Percentiles rank a stretch among this genome's conserved stretches.
These are phyloP conservation scores for Montipora foliosa DNA, from an alignment of 64 coral and sea anemone species.

Conservation along the genomic window DNA sequence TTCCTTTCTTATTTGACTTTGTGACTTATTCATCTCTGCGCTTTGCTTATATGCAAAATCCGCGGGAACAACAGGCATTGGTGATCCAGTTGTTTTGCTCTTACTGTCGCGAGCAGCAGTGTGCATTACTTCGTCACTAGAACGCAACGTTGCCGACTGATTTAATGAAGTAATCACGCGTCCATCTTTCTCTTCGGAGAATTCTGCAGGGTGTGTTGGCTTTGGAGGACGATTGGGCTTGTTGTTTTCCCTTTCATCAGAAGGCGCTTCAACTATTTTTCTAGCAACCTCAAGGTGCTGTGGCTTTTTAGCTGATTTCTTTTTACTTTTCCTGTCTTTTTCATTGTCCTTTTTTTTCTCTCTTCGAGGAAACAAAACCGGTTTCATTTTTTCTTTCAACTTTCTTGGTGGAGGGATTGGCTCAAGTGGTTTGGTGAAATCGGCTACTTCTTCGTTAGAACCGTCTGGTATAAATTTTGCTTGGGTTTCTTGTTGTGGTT, in stretches of 20 bases:
- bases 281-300: neutral
- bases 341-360: neutral
- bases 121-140: neutral
- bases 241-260: neutral
- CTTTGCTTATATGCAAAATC: neutral
- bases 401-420: neutral
- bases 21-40: neutral
- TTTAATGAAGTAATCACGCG: neutral
- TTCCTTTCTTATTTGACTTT: neutral
- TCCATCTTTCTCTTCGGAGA: neutral
- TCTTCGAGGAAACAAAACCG: neutral
- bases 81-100: neutral
- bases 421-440: neutral
- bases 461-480: too few relatives aligned
- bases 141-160: neutral
- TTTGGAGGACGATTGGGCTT: neutral
- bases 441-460: neutral
- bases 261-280: neutral
- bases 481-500: too few relatives aligned
- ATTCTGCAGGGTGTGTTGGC: neutral
- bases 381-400: conserved; percentile 25
- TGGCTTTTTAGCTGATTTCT: neutral
- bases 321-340: neutral
- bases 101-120: neutral
- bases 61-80: neutral